Base-by-base conservation (phyloP, 2,888 invertebrate species). In the Drosophila nr. perissopoda region DNA sequence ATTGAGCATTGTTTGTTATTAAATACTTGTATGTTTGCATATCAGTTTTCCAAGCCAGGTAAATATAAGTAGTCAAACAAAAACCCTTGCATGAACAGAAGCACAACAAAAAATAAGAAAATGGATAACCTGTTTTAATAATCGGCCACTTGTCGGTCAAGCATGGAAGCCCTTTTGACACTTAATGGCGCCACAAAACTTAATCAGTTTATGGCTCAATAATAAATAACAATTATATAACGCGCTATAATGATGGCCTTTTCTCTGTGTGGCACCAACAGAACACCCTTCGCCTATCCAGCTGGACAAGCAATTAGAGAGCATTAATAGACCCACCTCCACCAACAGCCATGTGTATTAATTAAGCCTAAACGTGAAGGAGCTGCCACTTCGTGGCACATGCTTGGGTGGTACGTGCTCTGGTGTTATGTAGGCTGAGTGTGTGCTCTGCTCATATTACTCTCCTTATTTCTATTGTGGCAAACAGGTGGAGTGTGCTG, bases 161-260 rank as follows among this genome's bases (percentile, higher is more conserved):
- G 58, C 60, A 36, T n/a, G 58, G 40, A 25, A 61, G 34, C 38
- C 53, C 51, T 42, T 76, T 70, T 80, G 66, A 61, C 77, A 70
- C 69, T 54, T 64, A 58, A 49, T 61, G 70, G 40, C 18, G 63
- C 58, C 71, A 53, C 51, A 49, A 49, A 76, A 64, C 72, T 48
- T 48, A 72, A 72, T 38, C 68, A 73, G 63, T 67, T 79, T 72
- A 73, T 60, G 62, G 68, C 71, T 34, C 70, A 72, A 70, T 85
- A 78, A 85, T 83, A 86, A 79, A 86, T 83, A 72, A 79, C 75
- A 79, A 86, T 82, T 89, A 79, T 83, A 68, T 75, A 75, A 76
- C 63, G 60, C 68, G 69, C 58, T 58, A 54, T 76, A 69, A 82
- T 72, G 65, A 72, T 56, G 57, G 29, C 29, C 51, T 51, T 42